phyloP scores from a whole-genome alignment of 2,113 vertebrate genomes.

The Fulica atra region DNA sequence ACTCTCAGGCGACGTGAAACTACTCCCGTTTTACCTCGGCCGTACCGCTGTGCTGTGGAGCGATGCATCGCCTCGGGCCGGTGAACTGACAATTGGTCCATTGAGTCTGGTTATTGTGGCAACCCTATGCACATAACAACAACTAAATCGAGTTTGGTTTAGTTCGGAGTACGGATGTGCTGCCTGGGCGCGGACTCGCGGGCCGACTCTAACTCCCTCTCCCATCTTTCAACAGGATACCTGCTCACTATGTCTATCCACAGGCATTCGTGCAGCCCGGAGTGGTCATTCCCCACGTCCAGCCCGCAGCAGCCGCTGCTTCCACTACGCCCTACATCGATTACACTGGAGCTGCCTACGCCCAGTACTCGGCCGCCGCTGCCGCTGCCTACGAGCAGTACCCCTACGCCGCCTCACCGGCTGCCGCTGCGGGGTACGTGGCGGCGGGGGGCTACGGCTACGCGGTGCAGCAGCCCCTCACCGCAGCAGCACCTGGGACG shows the following conservation, averaged over 20 bases:
- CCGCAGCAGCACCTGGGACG: slow-evolving; percentile 85
- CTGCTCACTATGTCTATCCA: slow-evolving; percentile 96
- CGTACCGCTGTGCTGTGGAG: not conserved
- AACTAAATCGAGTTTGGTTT: slow-evolving; percentile 87
- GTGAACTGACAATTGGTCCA: not conserved
- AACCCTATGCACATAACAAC: slow-evolving; percentile 94
- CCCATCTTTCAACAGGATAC: slow-evolving; percentile 86
- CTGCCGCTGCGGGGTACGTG: slow-evolving; percentile 87
- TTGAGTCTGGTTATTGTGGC: slow-evolving; percentile 87
- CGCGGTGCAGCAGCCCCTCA: slow-evolving; percentile 91
- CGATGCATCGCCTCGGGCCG: not conserved
- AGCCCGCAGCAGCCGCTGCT: slow-evolving; percentile 83
- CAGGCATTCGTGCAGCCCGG: slow-evolving; percentile 97
- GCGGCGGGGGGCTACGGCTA: slow-evolving; percentile 91
- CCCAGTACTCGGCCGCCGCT: slow-evolving; percentile 88
- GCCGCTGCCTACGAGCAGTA: slow-evolving; percentile 92
- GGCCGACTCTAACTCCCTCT: slow-evolving; percentile 60
- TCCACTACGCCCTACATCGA: slow-evolving; percentile 94
- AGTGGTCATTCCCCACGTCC: slow-evolving; percentile 93
- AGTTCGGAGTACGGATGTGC: slow-evolving; percentile 53
- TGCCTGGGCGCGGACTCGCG: not conserved
- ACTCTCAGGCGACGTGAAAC: not conserved
- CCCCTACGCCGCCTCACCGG: slow-evolving; percentile 92
- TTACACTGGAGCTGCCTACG: slow-evolving; percentile 94
- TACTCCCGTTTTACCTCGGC: not conserved